These are phyloP conservation scores for Bombus cullumanus DNA, from an alignment of 1,140 invertebrate species.

Conservation along the genomic window DNA sequence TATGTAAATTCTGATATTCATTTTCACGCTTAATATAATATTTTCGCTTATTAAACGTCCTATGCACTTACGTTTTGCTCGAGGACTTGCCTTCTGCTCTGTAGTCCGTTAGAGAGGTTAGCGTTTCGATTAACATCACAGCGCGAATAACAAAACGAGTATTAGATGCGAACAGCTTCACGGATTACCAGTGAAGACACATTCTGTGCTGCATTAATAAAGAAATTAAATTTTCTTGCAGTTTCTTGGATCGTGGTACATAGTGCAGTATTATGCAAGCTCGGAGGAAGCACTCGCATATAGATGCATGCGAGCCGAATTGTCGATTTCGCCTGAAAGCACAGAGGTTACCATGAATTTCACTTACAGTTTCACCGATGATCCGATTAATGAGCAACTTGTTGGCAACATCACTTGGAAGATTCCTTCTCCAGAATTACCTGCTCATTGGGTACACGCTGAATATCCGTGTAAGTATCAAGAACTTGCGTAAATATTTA, in stretches of 20 bases:
- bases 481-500: neutral
- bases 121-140: slow-evolving; percentile 46
- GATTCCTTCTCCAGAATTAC: slow-evolving; percentile 87
- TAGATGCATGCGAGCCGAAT: slow-evolving; percentile 91
- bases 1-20: neutral
- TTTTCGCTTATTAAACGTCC: neutral
- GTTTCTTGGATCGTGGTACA: slow-evolving; percentile 91
- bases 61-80: neutral
- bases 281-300: slow-evolving; percentile 92
- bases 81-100: neutral
- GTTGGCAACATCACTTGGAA: slow-evolving; percentile 93
- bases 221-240: slow-evolving; percentile 74
- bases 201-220: slow-evolving; percentile 5
- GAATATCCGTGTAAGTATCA: slow-evolving; percentile 89
- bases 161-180: neutral
- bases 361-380: slow-evolving; percentile 92
- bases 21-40: too few relatives aligned
- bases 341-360: slow-evolving; percentile 91
- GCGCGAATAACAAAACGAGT: slow-evolving; percentile 35
- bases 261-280: slow-evolving; percentile 93
- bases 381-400: slow-evolving; percentile 90
- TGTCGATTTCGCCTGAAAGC: slow-evolving; percentile 84
- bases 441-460: slow-evolving; percentile 92
- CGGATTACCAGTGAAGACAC: slow-evolving; percentile 31
- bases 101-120: neutral